Conservation (phyloP, 2,888 invertebrate species). For the Cryptophagus acutangulus region DNA sequence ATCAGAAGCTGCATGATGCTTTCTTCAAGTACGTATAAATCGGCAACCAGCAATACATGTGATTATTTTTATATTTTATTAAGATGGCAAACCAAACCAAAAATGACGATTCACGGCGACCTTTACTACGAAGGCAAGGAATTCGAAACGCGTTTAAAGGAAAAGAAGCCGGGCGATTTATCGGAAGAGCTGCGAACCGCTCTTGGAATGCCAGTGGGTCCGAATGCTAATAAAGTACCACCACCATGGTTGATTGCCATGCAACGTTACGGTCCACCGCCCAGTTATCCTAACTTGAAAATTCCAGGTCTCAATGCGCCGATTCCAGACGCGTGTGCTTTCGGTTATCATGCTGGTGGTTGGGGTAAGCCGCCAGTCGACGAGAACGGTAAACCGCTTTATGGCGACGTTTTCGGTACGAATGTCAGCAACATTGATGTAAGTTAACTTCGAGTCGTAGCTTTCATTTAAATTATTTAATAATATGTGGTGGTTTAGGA, state of each 20-base stretch:
- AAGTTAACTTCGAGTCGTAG: constrained; percentile 42
- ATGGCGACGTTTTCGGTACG: constrained; percentile 97
- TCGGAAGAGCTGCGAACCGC: constrained; percentile 94
- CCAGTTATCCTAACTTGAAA: constrained; percentile 97
- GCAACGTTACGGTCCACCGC: constrained; percentile 98
- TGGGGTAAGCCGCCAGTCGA: constrained; percentile 99
- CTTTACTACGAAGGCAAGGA: constrained; percentile 99
- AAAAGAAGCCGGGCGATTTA: constrained; percentile 97
- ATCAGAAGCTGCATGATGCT: constrained; percentile 98
- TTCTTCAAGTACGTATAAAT: constrained; percentile 87
- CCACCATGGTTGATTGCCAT: constrained; percentile 97
- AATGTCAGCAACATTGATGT: constrained; percentile 68
- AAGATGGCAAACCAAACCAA: constrained; percentile 98
- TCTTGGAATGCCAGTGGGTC: constrained; percentile 97
- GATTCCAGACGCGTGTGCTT: constrained; percentile 95
- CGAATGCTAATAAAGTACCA: constrained; percentile 79
- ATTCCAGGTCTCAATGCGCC: constrained; percentile 97
- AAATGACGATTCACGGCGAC: constrained; percentile 98
- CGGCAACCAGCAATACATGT: constrained; percentile 3
- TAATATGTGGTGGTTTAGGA: constrained; percentile 44
- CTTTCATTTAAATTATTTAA: constrained; percentile 11
- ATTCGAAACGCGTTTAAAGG: constrained; percentile 93
- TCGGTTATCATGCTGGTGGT: constrained; percentile 98
- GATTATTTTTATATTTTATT: constrained; percentile 15
- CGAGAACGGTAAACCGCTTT: constrained; percentile 94